A percentile compares a stretch with the other conserved stretches of the same genome.
Conservation (phyloP, 2,113 vertebrate genomes). For the Myocastor coypus region DNA sequence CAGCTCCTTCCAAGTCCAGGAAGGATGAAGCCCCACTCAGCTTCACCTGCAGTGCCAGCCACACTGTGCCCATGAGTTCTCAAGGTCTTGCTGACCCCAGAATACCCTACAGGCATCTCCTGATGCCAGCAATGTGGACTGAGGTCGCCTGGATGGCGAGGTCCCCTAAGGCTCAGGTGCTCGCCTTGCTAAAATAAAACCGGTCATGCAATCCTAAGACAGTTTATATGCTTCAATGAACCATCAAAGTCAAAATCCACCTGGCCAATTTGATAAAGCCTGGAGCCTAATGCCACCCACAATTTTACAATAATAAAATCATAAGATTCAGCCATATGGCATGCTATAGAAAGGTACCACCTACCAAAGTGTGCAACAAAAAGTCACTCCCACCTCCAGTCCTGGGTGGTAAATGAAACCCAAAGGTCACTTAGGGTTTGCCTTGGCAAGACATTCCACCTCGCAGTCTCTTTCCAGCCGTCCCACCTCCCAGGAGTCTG, state of each 20-base stretch:
- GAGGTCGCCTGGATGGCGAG: background rate
- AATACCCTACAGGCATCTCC: background rate
- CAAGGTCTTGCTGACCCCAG: slow-evolving; percentile 14
- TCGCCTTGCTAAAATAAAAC: slow-evolving; percentile 58
- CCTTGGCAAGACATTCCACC: background rate
- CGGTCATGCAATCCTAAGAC: slow-evolving; percentile 62
- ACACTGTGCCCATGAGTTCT: background rate
- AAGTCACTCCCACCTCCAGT: background rate
- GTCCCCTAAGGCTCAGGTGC: slow-evolving; percentile 49
- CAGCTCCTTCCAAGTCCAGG: background rate
- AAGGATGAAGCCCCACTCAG: background rate
- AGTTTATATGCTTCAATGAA: slow-evolving; percentile 70
- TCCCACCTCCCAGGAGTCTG: background rate
- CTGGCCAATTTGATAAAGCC: slow-evolving; percentile 76
- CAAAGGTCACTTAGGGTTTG: background rate
- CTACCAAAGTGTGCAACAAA: slow-evolving; percentile 50
- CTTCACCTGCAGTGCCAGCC: background rate
- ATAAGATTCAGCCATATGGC: slow-evolving; percentile 64
- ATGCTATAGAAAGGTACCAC: slow-evolving; percentile 60
- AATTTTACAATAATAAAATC: slow-evolving; percentile 56
- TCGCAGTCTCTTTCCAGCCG: background rate
- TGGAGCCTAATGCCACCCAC: slow-evolving; percentile 63
- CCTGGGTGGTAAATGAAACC: background rate
- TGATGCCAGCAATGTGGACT: background rate
- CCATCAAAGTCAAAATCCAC: slow-evolving; percentile 75